Base-by-base conservation (phyloP, 64 coral and sea anemone genomes). In the Pocillopora verrucosa region DNA sequence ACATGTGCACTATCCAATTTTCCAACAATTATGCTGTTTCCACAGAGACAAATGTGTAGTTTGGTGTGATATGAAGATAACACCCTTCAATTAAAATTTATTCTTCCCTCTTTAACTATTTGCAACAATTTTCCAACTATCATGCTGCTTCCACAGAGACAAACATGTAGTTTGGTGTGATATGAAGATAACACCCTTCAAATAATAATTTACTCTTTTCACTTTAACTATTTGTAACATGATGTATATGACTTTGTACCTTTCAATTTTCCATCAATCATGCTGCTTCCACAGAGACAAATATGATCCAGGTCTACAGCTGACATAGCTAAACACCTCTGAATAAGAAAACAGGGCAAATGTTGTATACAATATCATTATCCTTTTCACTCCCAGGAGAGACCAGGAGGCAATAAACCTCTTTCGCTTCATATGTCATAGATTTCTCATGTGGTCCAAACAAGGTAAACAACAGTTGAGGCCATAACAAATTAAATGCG, bases 261-360 rank as follows among this genome's bases (percentile, higher is more conserved):
- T 70, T 57, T 84, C 15, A 84, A 41, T 56, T 72, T 72, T 56
- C 64, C 82, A 25, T 84, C 64, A 70, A 56, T 36, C 17, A 20
- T 19, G 56, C 38, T 72, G 82, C 82, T 84, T 70, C 82, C 82
- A 84, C 36, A 70, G 82, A 84, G 63, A 84, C 63, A 84, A 57
- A 84, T 62, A 72, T 56, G 64, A 19, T 84, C 82, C 51, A 16
- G 20, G 41, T 84, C 82, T 56, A 84, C 69, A 19, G 82, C 62
- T 58, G 82, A 51, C 36, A 84, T 57, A 72, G 82, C 63, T 57
- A 84, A 65, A 56, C 63, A 69, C 11, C 19, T 38, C 82, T 84
- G 64, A 11, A 61, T 34, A 30, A 30, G 14, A 0, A 16, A 16
- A 79, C 24, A 13, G 2, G 37, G 26, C 30, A 76, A 76, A 76